A percentile compares a stretch with the other conserved stretches of the same genome.
phyloP scores from a whole-genome alignment of 2,888 invertebrate genomes.

The Troilus luridus region DNA sequence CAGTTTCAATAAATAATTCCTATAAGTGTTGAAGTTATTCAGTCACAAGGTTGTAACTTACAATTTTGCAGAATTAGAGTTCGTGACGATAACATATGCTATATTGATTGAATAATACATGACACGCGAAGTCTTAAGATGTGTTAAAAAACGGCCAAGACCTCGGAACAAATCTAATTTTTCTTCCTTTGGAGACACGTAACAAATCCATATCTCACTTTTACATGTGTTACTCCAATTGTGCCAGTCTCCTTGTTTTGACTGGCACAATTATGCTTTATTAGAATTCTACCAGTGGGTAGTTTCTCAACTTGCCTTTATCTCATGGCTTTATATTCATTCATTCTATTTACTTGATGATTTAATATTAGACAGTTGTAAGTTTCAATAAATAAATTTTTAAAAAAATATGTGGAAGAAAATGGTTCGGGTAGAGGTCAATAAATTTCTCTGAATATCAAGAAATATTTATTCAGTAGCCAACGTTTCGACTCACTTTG shows the following conservation, averaged over 20 bases:
- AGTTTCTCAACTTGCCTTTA: no score
- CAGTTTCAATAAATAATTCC: background rate
- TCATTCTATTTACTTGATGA: no score
- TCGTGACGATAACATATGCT: background rate
- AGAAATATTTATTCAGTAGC: no score
- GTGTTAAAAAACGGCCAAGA: background rate
- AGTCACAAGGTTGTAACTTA: background rate
- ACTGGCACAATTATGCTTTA: background rate
- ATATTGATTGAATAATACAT: background rate
- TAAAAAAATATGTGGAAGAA: no score
- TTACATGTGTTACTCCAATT: background rate
- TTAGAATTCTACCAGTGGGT: background rate
- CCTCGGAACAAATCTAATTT: background rate
- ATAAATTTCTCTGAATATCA: no score
- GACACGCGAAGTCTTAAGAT: conserved; percentile 11
- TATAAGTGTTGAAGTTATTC: background rate
- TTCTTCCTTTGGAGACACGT: background rate
- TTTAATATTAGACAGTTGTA: no score
- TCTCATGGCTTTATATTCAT: no score
- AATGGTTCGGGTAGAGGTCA: no score
- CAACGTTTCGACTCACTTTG: no score
- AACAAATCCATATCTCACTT: background rate
- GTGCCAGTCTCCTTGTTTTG: background rate
- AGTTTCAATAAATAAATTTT: no score
- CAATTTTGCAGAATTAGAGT: background rate